phyloP scores from a whole-genome alignment of 1,140 invertebrate genomes.

The Aphis craccivora region DNA sequence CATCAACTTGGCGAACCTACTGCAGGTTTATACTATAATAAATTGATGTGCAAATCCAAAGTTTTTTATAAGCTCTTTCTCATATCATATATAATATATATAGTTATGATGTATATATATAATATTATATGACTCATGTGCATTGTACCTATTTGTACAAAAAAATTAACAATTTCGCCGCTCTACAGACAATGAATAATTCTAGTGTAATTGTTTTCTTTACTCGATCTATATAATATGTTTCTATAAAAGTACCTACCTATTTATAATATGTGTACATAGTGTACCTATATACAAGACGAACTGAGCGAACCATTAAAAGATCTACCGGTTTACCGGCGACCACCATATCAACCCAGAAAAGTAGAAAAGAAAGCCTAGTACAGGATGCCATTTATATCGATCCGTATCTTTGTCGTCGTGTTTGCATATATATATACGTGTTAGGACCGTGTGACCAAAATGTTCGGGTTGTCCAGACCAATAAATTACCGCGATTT shows the following conservation, averaged over 20 bases:
- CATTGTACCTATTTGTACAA: not conserved
- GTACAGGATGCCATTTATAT: slow-evolving; percentile 13
- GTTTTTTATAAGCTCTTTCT: not conserved
- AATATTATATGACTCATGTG: not conserved
- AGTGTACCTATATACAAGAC: not conserved
- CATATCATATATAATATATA: not conserved
- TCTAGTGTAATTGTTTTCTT: slow-evolving; percentile 1
- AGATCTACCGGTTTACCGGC: slow-evolving; percentile 47
- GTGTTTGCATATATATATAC: slow-evolving; percentile 18
- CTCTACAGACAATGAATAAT: not conserved
- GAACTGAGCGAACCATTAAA: slow-evolving; percentile 36
- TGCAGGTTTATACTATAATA: not conserved
- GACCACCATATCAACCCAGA: not conserved
- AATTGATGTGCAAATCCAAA: not conserved
- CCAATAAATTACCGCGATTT: slow-evolving; percentile 11
- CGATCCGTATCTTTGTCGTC: slow-evolving; percentile 30
- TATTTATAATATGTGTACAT: not conserved
- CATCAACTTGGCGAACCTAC: not conserved
- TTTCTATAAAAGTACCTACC: not conserved
- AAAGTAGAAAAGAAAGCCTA: slow-evolving; percentile 37
- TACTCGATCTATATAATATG: not conserved
- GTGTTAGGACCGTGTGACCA: slow-evolving; percentile 20
- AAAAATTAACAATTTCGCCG: slow-evolving; percentile 27
- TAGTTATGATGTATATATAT: not conserved
- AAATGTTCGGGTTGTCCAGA: slow-evolving; percentile 34